A percentile compares a stretch with the other conserved stretches of the same genome.
These are phyloP conservation scores for Psilopogon haemacephalus DNA, from an alignment of 2,113 vertebrate genomes.

Conservation along the genomic window DNA sequence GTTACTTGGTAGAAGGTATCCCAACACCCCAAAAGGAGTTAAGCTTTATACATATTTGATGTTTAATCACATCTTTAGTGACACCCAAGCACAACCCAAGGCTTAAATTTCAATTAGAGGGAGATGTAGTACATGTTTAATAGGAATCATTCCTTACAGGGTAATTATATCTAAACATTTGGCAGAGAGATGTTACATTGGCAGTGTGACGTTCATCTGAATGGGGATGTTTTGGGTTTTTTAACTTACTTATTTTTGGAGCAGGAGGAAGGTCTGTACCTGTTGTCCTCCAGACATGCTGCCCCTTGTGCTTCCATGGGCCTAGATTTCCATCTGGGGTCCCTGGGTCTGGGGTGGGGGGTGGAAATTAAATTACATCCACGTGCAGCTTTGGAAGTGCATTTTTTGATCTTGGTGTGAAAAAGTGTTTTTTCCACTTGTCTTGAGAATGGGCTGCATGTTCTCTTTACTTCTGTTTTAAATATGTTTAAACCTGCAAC, in stretches of 20 bases:
- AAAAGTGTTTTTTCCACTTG: neutral
- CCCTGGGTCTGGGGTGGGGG: too few species aligned
- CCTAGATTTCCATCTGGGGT: neutral
- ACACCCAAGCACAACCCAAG: slow-evolving; percentile 55
- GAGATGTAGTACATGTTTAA: slow-evolving; percentile 62
- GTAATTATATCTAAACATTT: slow-evolving; percentile 52
- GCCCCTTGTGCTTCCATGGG: neutral
- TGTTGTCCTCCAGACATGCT: fast-evolving
- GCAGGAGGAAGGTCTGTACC: neutral
- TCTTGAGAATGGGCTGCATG: neutral
- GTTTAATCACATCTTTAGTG: slow-evolving; percentile 65
- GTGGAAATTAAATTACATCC: neutral
- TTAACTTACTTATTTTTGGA: neutral
- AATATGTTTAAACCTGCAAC: too few species aligned
- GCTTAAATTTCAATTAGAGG: slow-evolving; percentile 69
- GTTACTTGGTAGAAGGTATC: slow-evolving; percentile 12
- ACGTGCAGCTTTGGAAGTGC: neutral
- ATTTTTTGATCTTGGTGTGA: neutral
- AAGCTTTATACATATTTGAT: slow-evolving; percentile 68
- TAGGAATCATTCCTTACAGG: slow-evolving; percentile 49
- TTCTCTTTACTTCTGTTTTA: too few species aligned
- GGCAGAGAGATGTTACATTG: neutral
- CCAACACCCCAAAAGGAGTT: slow-evolving; percentile 41
- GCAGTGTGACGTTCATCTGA: neutral
- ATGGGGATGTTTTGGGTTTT: neutral